phyloP scores from a whole-genome alignment of 2,797 vertebrate genomes.

The Lagocephalus sceleratus region DNA sequence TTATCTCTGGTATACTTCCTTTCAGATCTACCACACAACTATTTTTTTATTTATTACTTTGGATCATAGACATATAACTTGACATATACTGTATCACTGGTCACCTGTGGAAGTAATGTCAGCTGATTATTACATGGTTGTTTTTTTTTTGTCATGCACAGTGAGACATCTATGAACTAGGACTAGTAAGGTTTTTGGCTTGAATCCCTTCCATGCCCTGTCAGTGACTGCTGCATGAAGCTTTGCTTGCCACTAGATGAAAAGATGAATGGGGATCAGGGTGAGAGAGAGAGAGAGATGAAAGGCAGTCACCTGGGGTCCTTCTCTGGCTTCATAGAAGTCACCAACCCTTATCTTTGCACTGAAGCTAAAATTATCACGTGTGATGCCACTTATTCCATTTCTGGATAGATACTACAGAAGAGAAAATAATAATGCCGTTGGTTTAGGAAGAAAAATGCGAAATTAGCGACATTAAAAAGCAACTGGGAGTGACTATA shows the following conservation, averaged over 20 bases:
- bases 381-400: slow-evolving; percentile 99
- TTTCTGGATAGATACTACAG: slow-evolving; percentile 99
- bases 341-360: slow-evolving; percentile 99
- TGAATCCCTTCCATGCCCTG: slow-evolving; percentile 61
- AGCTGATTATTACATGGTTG: slow-evolving; percentile 69
- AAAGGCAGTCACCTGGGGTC: slow-evolving; percentile 96
- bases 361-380: slow-evolving; percentile 99
- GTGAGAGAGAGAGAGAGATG: slow-evolving; percentile 72
- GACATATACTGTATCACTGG: slow-evolving; percentile 55
- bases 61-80: slow-evolving; percentile 46
- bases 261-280: slow-evolving; percentile 72
- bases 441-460: slow-evolving; percentile 73
- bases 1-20: slow-evolving; percentile 16
- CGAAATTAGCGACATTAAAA: slow-evolving; percentile 71
- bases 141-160: slow-evolving; percentile 60
- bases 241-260: slow-evolving; percentile 67
- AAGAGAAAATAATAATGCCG: slow-evolving; percentile 86
- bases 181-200: slow-evolving; percentile 57
- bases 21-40: slow-evolving; percentile 13
- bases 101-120: slow-evolving; percentile 79
- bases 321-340: slow-evolving; percentile 99
- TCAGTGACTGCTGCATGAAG: slow-evolving; percentile 67
- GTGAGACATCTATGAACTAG: slow-evolving; percentile 62
- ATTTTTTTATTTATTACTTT: slow-evolving; percentile 30
- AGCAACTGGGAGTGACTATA: slow-evolving; percentile 68